Base-by-base conservation (phyloP, 2,113 vertebrate species). In the Nibea coibor region DNA sequence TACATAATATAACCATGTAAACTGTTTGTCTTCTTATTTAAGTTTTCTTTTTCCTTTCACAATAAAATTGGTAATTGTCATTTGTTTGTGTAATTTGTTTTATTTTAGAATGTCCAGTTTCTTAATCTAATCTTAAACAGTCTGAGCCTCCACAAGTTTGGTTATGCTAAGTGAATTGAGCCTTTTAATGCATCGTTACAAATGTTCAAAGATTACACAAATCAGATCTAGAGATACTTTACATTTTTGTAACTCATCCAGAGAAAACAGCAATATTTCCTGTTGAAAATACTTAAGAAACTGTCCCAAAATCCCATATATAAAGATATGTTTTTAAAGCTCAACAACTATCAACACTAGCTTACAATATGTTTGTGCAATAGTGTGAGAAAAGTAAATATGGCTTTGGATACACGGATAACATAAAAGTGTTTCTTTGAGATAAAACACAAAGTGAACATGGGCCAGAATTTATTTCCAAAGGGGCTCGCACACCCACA, bases 401-500 rank as follows among this genome's bases (percentile, higher is more conserved):
- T 51, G 16, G 16, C 31, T 76, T 54, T 42, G 11, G 48, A 56
- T 39, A 64, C 73, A 56, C 1, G 5, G 24, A 43, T 26, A 42
- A 16, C 10, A 12, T 43, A 45, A 45, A 4, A 45, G 12, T 4
- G 10, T 45, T 2, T 14, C 43, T 45, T 10, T 45, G 12, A 45
- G 43, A 63, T 64, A 3, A 54, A 43, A 35, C 8, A 47, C 9
- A 35, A 64, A 57, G 7, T 26, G 16, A 35, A 71, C 53, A 56
- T 64, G 26, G 65, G 65, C 6, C 43, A 61, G 12, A 67, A 59
- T 73, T 2, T 42, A 80, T 80, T 39, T 39, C 35, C 14, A 51
- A 16, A 54, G 47, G 3, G 42, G 42, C 28, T 42, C 24, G 45
- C 63, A 69, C 65, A 75, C 39, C 16, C 26, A 54, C 22, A 54